These are phyloP conservation scores for Cylloceria caligata DNA, from an alignment of 2,888 invertebrate species.

Conservation along the genomic window DNA sequence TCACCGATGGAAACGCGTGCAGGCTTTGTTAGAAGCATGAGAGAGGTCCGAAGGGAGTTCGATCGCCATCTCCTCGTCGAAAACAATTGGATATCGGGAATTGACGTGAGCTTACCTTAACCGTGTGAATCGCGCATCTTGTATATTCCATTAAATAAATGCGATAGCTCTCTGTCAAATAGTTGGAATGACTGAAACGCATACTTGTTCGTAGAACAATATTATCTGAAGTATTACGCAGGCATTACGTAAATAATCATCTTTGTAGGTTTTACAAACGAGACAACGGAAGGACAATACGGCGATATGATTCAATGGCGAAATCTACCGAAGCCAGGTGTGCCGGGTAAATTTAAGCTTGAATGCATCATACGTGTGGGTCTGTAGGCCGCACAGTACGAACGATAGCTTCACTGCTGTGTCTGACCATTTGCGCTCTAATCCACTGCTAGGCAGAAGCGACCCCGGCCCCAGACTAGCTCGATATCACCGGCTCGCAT, in stretches of 20 bases:
- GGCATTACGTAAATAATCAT: conserved; percentile 10
- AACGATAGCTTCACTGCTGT: conserved; percentile 41
- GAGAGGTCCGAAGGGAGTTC: not conserved
- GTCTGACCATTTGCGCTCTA: conserved; percentile 72
- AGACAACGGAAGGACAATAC: conserved; percentile 54
- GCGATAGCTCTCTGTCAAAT: not conserved
- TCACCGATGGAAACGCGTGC: not conserved
- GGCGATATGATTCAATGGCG: conserved; percentile 51
- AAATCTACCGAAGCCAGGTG: conserved; percentile 24
- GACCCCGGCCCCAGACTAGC: conserved; percentile 20
- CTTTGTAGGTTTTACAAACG: conserved; percentile 20
- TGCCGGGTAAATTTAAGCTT: not conserved
- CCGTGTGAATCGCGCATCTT: conserved; percentile 4
- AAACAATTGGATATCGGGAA: conserved; percentile 28
- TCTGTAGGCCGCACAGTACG: not conserved
- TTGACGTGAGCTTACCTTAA: not conserved
- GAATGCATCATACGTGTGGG: conserved; percentile 13
- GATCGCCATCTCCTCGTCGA: not conserved
- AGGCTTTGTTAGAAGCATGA: conserved; percentile 7
- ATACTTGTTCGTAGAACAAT: not conserved
- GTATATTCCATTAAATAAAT: conserved; percentile 11
- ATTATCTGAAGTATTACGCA: not conserved
- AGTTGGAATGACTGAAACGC: not conserved
- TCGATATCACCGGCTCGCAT: conserved; percentile 67
- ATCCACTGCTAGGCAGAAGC: conserved; percentile 71